Base-by-base conservation (phyloP, 2,888 invertebrate species). In the Lutraria lutraria region DNA sequence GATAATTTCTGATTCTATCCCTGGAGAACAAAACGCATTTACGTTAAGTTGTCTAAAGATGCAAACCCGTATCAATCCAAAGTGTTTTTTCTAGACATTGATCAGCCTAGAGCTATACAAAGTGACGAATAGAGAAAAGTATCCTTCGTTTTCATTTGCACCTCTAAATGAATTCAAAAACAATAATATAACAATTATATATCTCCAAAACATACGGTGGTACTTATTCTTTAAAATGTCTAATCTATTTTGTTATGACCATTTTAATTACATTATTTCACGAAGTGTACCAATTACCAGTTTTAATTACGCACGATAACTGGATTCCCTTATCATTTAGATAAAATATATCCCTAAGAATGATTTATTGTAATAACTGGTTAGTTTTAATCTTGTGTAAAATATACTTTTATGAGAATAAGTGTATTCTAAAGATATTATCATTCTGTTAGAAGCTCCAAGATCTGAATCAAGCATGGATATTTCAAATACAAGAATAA, bases 401-500 rank as follows among this genome's bases (percentile, higher is more conserved):
- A 68, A 13, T n/a, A 68, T 68, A 68, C n/a, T 68, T 68, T 25
- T 68, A 68, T 25, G n/a, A 68, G n/a, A 21, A 68, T 68, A 68
- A 68, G 63, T 68, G 63, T 68, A n/a, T 68, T 68, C 25, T 68
- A 25, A 68, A 25, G 25, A 68, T 68, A 25, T 68, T 68, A 68
- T 68, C n/a, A 10, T 68, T n/a, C 0, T 68, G 63, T 68, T 68
- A 25, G 43, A 68, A n/a, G n/a, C 63, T 68, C 25, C 12, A 25
- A 68, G n/a, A 68, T n/a, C 63, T 12, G 21, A 25, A 68, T 68
- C 63, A 68, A 68, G 25, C n/a, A 68, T n/a, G 12, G 25, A 68
- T 12, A 68, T 81, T 72, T 81, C 54, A 53, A 81, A 54, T 76
- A 60, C 76, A 53, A 13, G 29, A 76, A 81, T 43, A 72, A 72